These are phyloP conservation scores for Agrilus planipennis DNA, from an alignment of 1,140 invertebrate species.

Conservation along the genomic window DNA sequence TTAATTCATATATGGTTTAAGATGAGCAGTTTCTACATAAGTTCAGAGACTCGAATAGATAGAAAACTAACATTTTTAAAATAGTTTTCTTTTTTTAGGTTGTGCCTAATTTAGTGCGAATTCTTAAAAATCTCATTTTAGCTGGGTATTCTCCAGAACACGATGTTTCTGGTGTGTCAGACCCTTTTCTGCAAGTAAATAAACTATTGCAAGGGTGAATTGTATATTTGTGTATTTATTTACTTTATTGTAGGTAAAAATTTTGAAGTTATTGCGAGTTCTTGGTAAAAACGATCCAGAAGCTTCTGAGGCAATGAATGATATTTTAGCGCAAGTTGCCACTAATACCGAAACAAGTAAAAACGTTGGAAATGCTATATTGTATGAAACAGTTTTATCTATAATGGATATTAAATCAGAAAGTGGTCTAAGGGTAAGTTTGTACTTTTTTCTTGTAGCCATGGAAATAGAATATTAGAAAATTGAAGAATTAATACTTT, in stretches of 20 bases:
- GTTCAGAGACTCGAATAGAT: too few relatives aligned
- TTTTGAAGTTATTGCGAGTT: constrained; percentile 84
- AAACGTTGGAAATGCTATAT: constrained; percentile 96
- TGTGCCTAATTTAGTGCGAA: constrained; percentile 95
- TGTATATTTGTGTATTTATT: background rate
- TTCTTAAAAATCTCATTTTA: constrained; percentile 95
- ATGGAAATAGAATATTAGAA: background rate
- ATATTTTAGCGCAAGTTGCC: constrained; percentile 96
- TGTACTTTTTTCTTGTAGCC: background rate
- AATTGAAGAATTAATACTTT: too few relatives aligned
- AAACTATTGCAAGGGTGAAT: background rate
- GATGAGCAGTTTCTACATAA: too few relatives aligned
- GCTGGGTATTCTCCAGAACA: constrained; percentile 99
- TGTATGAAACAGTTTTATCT: constrained; percentile 94
- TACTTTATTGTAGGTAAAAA: constrained; percentile 70
- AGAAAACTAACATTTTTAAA: too few relatives aligned
- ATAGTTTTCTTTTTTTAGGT: constrained; percentile 72
- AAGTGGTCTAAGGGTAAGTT: constrained; percentile 68
- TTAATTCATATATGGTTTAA: too few relatives aligned
- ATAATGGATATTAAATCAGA: constrained; percentile 99
- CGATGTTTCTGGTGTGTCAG: constrained; percentile 98
- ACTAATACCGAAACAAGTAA: constrained; percentile 97
- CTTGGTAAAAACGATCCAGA: constrained; percentile 92
- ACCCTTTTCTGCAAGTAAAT: constrained; percentile 93
- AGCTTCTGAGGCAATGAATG: constrained; percentile 98